phyloP scores from a whole-genome alignment of 2,113 vertebrate genomes.

The Zosterops pallidus region DNA sequence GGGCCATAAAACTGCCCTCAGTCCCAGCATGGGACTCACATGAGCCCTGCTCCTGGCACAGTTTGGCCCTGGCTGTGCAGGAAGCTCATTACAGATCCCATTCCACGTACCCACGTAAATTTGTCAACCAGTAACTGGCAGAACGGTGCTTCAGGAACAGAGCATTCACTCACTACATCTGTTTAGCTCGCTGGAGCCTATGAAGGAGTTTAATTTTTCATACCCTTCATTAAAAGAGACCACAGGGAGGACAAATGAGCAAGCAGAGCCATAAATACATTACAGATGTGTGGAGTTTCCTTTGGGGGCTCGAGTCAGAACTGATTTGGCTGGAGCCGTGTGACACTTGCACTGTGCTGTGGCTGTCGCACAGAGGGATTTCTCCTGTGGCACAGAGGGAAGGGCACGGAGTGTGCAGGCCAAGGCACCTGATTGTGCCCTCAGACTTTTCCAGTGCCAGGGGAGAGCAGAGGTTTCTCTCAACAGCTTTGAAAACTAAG shows the following conservation, averaged over 20 bases:
- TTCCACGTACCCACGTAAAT: background rate
- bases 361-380: background rate
- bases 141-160: background rate
- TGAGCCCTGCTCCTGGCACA: background rate
- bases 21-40: background rate
- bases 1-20: background rate
- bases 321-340: background rate
- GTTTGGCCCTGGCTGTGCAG: background rate
- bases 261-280: constrained; percentile 50
- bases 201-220: constrained; percentile 57
- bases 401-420: background rate
- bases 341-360: background rate
- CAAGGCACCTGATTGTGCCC: background rate
- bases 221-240: constrained; percentile 36
- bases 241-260: constrained; percentile 56
- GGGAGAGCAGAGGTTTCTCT: background rate
- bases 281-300: constrained; percentile 17
- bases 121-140: background rate
- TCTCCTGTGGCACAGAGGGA: background rate
- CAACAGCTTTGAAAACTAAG: background rate
- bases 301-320: constrained; percentile 26
- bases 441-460: background rate
- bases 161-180: background rate
- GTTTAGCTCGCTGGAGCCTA: constrained; percentile 21
- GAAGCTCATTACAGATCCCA: background rate